These are phyloP conservation scores for human DNA, from an alignment of 2,113 vertebrate genomes.

Conservation along the genomic window GRCh38 chr2:100111001-100111500, in stretches of 20 bases:
- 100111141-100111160: background rate
- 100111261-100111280: background rate
- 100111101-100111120: background rate
- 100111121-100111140: background rate
- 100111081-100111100: background rate
- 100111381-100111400: conserved; percentile 35
- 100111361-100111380: conserved; percentile 39
- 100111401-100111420: conserved; percentile 52
- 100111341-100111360: background rate
- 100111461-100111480: conserved; percentile 55
- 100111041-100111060: background rate
- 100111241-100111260: background rate
- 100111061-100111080: background rate
- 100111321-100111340: background rate
- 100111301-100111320: background rate
- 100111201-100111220: background rate
- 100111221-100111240: background rate
- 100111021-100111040: background rate
- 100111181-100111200: background rate
- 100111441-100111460: conserved; percentile 56
- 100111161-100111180: background rate
- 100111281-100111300: background rate
- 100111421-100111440: conserved; percentile 54
- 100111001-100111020: background rate
- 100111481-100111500: conserved; percentile 50